Evolutionary conservation across 2,797 vertebrate genomes (phyloP), one percentile per base, ranked within the genome.

Genomic region (Xenops minutus): DNA sequence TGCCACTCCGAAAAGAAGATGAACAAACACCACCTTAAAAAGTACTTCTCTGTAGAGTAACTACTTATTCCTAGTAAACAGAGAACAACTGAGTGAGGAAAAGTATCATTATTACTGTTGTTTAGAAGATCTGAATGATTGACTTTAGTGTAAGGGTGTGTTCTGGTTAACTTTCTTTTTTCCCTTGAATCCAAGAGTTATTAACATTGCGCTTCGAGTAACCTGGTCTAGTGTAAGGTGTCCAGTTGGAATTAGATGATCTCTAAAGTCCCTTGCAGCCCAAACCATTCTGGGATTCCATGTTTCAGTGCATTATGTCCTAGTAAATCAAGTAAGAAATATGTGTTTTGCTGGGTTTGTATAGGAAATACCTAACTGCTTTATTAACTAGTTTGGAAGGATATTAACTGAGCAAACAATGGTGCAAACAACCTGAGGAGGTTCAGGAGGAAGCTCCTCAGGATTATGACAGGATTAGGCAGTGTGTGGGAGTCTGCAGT

Each of bases 261-360:
- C 23, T 41, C 59, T n/a, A 41, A 41, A 5, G 8, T 48, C 41
- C 63, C 52, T 67, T 85, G 34, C 0, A 0, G 12, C 34, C 30
- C 44, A 84, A 36, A 54, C 23, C 8, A 5, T 78, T 66, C 32
- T n/a, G 23, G 27, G 22, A 18, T 41, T 67, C 52, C 36, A 41
- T 37, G 24, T 81, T 78, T 48, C 26, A 20, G 21, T 44, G 21
- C 29, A 14, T 72, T 78, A 54, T 4, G 17, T 48, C 17, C 32
- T 44, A 68, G 27, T 46, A 79, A 81, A 32, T 37, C 80, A 83
- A 52, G 37, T 10, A n/a, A 34, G 52, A 76, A 72, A 27, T 7
- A 7, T 0, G 1, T 0, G 4, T 32, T 74, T 84, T 61, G 8
- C 46, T 66, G 12, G 12, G 26, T 63, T 92, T 88, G 46, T 36